phyloP scores from a whole-genome alignment of 1,140 invertebrate genomes.

The Pogonus chalceus region DNA sequence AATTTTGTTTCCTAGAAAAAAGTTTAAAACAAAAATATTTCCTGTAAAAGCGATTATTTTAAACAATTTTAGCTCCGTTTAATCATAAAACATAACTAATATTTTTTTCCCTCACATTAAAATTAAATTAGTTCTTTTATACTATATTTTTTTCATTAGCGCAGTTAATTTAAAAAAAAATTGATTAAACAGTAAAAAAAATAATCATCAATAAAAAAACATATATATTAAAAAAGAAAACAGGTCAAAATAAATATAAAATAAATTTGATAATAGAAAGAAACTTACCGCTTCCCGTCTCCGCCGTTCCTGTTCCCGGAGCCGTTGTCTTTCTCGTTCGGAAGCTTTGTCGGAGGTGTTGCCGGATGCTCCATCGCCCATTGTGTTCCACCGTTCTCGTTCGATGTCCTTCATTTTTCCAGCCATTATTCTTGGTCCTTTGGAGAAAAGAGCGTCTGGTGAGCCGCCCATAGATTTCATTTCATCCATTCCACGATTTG shows the following conservation, averaged over 20 bases:
- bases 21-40: too few species aligned
- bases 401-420: slow-evolving; percentile 30
- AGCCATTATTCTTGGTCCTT: slow-evolving; percentile 22
- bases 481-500: slow-evolving; percentile 38
- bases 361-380: too few species aligned
- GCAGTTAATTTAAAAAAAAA: slow-evolving; percentile 4
- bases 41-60: too few species aligned
- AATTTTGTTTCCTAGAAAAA: too few species aligned
- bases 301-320: slow-evolving; percentile 79
- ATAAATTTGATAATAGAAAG: slow-evolving; percentile 12
- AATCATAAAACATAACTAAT: too few species aligned
- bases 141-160: too few species aligned
- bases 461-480: slow-evolving; percentile 32
- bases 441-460: slow-evolving; percentile 29
- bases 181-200: not conserved
- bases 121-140: too few species aligned
- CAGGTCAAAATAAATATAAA: slow-evolving; percentile 3
- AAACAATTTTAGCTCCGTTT: too few species aligned
- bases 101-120: too few species aligned
- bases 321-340: slow-evolving; percentile 67
- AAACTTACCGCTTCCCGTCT: slow-evolving; percentile 81
- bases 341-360: slow-evolving; percentile 52
- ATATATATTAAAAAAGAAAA: not conserved
- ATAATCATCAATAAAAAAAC: slow-evolving; percentile 3
- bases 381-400: slow-evolving; percentile 36